phyloP scores from a whole-genome alignment of 2,113 vertebrate species.

The Cavia aperea region DNA sequence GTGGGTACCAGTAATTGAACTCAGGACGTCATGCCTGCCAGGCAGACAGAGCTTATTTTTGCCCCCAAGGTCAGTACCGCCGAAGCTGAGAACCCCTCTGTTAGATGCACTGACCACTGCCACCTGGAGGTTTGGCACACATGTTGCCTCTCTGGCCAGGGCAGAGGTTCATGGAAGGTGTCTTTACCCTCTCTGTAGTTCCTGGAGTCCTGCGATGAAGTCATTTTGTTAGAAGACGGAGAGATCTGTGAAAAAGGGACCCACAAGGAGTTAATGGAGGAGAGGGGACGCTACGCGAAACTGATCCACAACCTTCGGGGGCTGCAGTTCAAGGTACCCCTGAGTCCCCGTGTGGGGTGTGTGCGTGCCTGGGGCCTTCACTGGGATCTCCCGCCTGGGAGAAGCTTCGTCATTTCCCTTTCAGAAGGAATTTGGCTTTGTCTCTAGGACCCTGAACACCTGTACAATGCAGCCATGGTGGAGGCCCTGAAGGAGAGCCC shows the following conservation, averaged over 20 bases:
- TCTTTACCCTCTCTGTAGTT: constrained; percentile 69
- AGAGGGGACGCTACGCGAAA: constrained; percentile 77
- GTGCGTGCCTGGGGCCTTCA: rapidly evolving
- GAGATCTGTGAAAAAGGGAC: constrained; percentile 80
- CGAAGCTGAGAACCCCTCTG: background rate
- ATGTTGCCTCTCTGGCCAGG: background rate
- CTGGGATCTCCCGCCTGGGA: background rate
- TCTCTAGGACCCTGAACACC: constrained; percentile 62
- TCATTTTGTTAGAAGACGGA: constrained; percentile 82
- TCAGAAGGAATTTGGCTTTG: constrained; percentile 17
- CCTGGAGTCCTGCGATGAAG: constrained; percentile 84
- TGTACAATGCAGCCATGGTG: constrained; percentile 42
- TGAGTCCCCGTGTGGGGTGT: rapidly evolving
- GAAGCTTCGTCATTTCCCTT: background rate
- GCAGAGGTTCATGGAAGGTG: background rate
- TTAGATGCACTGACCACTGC: no score
- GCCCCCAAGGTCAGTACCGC: background rate
- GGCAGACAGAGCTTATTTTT: background rate
- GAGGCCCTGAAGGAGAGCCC: constrained; percentile 27
- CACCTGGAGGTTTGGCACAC: rapidly evolving
- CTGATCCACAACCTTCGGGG: constrained; percentile 78
- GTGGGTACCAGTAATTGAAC: no score
- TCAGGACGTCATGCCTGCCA: no score
- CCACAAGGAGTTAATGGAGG: constrained; percentile 76
- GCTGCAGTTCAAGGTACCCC: constrained; percentile 75